A percentile compares a stretch with the other conserved stretches of the same genome.
Conservation (phyloP, 2,888 invertebrate species). For the Cephalotes varians region DNA sequence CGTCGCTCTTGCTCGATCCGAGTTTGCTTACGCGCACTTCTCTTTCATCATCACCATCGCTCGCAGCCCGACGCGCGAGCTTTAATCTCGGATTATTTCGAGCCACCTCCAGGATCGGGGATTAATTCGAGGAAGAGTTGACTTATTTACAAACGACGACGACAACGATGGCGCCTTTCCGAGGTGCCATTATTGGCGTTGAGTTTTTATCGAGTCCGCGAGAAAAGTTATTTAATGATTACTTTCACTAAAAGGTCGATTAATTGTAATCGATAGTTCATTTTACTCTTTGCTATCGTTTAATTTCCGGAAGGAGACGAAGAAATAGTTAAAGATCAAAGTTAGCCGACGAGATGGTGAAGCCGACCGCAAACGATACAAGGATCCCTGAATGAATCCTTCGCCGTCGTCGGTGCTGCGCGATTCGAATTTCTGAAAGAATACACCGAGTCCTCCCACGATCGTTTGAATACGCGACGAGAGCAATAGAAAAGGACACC, state of each 20-base stretch:
- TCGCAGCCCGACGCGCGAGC: constrained; percentile 56
- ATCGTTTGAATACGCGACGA: constrained; percentile 7
- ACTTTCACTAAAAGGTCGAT: constrained; percentile 34
- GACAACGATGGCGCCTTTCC: background rate
- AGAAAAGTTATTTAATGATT: constrained; percentile 35
- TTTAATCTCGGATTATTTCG: constrained; percentile 84
- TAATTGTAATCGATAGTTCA: constrained; percentile 1
- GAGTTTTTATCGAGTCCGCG: constrained; percentile 24
- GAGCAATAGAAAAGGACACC: background rate
- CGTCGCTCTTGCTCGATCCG: constrained; percentile 30
- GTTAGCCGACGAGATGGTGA: background rate
- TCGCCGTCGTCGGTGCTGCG: background rate
- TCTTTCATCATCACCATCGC: constrained; percentile 41
- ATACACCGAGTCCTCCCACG: background rate
- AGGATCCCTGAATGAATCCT: constrained; percentile 9
- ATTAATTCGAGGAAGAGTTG: constrained; percentile 79
- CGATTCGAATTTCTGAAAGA: constrained; percentile 13
- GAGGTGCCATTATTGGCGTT: background rate
- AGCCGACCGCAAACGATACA: background rate
- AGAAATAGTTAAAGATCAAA: constrained; percentile 14
- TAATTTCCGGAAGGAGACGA: constrained; percentile 1
- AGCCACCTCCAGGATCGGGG: constrained; percentile 82
- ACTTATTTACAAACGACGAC: constrained; percentile 67
- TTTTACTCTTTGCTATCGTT: background rate
- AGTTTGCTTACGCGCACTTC: constrained; percentile 33